Base-by-base conservation (phyloP, 1,140 invertebrate genomes). In the Triops longicaudatus region DNA sequence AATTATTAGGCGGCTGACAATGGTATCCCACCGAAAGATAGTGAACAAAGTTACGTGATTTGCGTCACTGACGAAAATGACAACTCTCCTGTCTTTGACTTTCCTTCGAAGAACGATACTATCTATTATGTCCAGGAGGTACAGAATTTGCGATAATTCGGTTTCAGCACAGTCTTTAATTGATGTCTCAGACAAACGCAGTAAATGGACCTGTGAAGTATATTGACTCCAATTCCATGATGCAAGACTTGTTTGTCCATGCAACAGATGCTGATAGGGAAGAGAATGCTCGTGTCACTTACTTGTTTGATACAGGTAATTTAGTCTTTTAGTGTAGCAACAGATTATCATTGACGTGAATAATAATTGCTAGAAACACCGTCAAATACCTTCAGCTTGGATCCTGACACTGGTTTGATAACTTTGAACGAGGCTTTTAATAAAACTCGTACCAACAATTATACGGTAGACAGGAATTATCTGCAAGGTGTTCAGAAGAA, bases 41-140 rank as follows among this genome's bases (percentile, higher is more conserved):
- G 1, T 10, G 31, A 22, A 22, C 7, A 26, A 31, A 43, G 26
- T 17, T 75, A 75, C 74, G 44, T 43, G 17, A 75, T 75, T 5
- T 75, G 74, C 41, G 74, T 75, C 10, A 14, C 11, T 10, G 74
- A 75, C 44, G 37, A 41, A 31, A 75, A 75, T 44, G 74, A 75
- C n/a, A 75, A 75, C 26, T 12, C 1, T 17, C 74, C 74, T 14
- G 26, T 44, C 17, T 75, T 75, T 26, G 6, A 11, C 7, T 75
- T 75, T 44, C 74, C 74, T 26, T 2, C 37, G 9, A 6, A 9
- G 27, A 44, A 75, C 17, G 44, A 42, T n/a, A 41, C 26, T 17
- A 11, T 41, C 9, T 27, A 50, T n/a, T 41, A 75, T 41, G 41
- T 75, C 6, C 44, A 75, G 22, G 74, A 75, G 31, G 74, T 75